A percentile compares a stretch with the other conserved stretches of the same genome.
Evolutionary conservation across 37 sponge, comb jelly and placozoan genomes (phyloP).

Genomic region (Beroe forskalii): DNA sequence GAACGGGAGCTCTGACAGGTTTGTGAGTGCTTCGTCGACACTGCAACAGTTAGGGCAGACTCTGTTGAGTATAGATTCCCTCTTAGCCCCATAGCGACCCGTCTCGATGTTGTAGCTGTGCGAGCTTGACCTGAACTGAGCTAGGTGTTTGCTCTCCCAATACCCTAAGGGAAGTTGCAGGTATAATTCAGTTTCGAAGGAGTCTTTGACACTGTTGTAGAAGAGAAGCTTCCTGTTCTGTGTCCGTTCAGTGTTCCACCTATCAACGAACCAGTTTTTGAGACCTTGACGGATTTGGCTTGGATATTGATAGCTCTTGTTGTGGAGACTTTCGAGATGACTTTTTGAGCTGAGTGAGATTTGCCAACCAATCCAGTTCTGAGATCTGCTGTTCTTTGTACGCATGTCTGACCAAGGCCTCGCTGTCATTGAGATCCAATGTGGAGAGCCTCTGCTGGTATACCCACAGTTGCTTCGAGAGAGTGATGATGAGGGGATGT

Average conservation of each 20-base stretch:
- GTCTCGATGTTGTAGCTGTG: neutral
- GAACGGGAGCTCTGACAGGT: neutral
- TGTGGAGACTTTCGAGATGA: too few relatives aligned
- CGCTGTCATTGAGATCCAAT: neutral
- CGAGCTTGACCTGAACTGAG: neutral
- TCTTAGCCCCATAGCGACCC: neutral
- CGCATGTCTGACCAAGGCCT: neutral
- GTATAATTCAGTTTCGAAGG: neutral
- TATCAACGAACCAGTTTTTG: too few relatives aligned
- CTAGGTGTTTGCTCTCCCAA: neutral
- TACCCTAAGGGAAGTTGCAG: neutral
- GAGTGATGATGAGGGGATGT: neutral
- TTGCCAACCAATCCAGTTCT: neutral
- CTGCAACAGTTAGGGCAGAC: neutral
- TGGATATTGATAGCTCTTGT: too few relatives aligned
- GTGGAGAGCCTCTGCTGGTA: neutral
- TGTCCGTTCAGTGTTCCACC: neutral
- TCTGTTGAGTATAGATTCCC: neutral
- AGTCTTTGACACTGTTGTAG: neutral
- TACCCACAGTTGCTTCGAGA: neutral
- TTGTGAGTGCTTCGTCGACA: neutral
- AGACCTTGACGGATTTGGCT: too few relatives aligned
- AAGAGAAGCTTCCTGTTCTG: neutral
- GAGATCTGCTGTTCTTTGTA: neutral
- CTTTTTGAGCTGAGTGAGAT: too few relatives aligned